Evolutionary conservation across 1,140 invertebrate species (phyloP), one percentile per base, ranked within the genome.

Genomic region (Oedothorax gibbosus): DNA sequence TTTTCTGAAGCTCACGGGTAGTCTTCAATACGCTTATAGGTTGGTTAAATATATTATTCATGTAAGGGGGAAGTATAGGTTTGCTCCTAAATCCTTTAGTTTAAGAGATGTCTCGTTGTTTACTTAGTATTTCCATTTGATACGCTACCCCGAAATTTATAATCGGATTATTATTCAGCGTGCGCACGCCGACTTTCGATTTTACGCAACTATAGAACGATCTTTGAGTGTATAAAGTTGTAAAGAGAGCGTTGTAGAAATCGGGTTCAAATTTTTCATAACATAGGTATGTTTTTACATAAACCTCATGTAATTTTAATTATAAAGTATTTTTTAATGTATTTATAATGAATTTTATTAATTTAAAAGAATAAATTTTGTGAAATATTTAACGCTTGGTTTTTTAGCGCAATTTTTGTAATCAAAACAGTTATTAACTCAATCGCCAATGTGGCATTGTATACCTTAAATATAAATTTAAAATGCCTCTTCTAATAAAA

Each of bases 11-110:
- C 50, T 81, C 65, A 80, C 12, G 51, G 49, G 65, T 80, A 49
- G 76, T n/a, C 20, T 35, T 62, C 50, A 79, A 68, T 71, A 60
- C 64, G 18, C 15, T 54, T 51, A 7, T n/a, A 14, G 50, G 51
- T 62, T 66, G 68, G 66, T 71, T 50, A 49, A 81, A 81, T 81
- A 81, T 81, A 81, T 57, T 81, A 81, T 81, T 81, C 66, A 81
- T 57, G 78, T 49, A 35, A n/a, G 54, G 12, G 35, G 35, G 14
- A 50, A 35, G 62, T 56, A 20, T 51, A 57, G 57, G 56, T 60
- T 71, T 20, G 35, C 15, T 50, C 15, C 49, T 12, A 81, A 81
- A 81, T 20, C 78, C 78, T 71, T 81, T 57, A 20, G 78, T 81
- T 69, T 49, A 81, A 68, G 49, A 68, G 78, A 60, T 53, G 18